These are phyloP conservation scores for Clusia tigrina DNA, from an alignment of 2,888 invertebrate species.

Conservation along the genomic window DNA sequence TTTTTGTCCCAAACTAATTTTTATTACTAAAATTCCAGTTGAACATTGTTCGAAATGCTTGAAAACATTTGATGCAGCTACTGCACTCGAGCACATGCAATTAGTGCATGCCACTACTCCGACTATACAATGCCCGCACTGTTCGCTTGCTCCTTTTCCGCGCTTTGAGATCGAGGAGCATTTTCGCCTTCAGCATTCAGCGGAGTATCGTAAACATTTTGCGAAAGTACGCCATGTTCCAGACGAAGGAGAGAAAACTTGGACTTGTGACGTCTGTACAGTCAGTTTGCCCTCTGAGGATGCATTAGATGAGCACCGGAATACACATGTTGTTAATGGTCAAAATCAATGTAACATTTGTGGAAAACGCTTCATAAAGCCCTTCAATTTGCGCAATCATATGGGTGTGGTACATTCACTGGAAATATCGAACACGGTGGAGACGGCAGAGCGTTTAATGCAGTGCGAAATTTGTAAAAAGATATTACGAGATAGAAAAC, in stretches of 20 bases:
- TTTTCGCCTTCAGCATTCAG: conserved; percentile 26
- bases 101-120: conserved; percentile 25
- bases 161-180: conserved; percentile 23
- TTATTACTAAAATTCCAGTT: not conserved
- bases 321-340: conserved; percentile 26
- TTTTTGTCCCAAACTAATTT: not conserved
- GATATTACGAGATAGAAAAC: conserved; percentile 35
- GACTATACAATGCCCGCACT: conserved; percentile 23
- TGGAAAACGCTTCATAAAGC: conserved; percentile 25
- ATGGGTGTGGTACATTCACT: conserved; percentile 29
- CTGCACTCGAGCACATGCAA: conserved; percentile 18
- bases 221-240: conserved; percentile 12
- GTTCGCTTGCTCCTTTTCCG: conserved; percentile 9
- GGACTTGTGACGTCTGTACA: conserved; percentile 35
- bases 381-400: conserved; percentile 28
- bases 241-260: conserved; percentile 24
- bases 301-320: conserved; percentile 28
- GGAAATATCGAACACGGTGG: not conserved
- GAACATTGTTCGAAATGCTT: conserved; percentile 26
- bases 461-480: conserved; percentile 38
- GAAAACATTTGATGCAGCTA: conserved; percentile 19
- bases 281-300: conserved; percentile 22
- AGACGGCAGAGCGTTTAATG: conserved; percentile 13
- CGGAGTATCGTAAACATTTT: conserved; percentile 25
- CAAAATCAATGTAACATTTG: conserved; percentile 28